These are phyloP conservation scores for Patagioenas fasciata DNA, from an alignment of 2,113 vertebrate genomes.

Conservation along the genomic window DNA sequence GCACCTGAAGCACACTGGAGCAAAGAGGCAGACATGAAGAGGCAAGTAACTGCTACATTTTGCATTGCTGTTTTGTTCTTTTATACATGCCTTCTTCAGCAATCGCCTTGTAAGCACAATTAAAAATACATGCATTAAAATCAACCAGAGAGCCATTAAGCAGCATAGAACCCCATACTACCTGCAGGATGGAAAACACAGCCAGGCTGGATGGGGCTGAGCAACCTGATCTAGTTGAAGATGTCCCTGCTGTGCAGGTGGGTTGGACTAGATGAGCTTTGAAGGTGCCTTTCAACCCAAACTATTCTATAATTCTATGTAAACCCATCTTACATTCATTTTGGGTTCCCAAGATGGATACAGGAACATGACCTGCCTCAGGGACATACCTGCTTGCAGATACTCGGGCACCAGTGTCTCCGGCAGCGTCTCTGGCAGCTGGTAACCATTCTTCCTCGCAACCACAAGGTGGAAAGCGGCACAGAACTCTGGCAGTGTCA, in stretches of 20 bases:
- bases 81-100: neutral
- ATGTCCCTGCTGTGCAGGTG: too few species aligned
- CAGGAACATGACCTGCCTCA: fast-evolving
- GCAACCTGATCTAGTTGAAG: too few species aligned
- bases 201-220: too few species aligned
- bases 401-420: slow-evolving; percentile 81
- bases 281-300: too few species aligned
- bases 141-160: neutral
- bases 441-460: slow-evolving; percentile 93
- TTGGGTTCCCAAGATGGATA: neutral
- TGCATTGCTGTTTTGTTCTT: neutral
- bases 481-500: slow-evolving; percentile 91
- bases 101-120: neutral
- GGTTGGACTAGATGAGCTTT: too few species aligned
- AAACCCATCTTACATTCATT: fast-evolving
- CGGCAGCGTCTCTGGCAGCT: slow-evolving; percentile 87
- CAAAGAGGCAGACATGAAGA: neutral
- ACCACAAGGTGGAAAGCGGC: slow-evolving; percentile 95
- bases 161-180: fast-evolving
- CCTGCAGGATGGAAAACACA: neutral
- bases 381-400: slow-evolving; percentile 71
- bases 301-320: too few species aligned
- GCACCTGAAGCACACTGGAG: neutral
- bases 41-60: neutral
- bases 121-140: neutral